phyloP scores from a whole-genome alignment of 2,113 vertebrate species.

The Pseudorhombus dupliciocellatus region DNA sequence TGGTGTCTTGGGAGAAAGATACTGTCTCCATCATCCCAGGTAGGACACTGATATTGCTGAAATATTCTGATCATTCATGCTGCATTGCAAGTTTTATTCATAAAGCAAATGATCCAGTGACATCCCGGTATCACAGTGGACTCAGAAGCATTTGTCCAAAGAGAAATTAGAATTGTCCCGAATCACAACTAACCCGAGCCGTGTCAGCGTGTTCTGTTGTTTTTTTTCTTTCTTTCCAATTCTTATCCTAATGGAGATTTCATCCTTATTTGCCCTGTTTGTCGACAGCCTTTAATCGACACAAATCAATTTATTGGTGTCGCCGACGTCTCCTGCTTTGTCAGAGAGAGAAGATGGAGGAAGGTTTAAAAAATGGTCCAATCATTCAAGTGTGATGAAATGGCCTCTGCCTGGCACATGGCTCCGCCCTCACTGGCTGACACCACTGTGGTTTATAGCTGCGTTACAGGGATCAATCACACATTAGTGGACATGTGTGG shows the following conservation, averaged over 20 bases:
- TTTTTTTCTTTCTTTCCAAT: conserved; percentile 7
- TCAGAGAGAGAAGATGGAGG: conserved; percentile 37
- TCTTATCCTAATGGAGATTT: conserved; percentile 13
- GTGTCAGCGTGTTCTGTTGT: neutral
- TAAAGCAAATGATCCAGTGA: conserved; percentile 45
- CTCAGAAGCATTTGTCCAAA: conserved; percentile 8
- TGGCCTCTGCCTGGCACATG: conserved; percentile 59
- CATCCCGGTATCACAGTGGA: conserved; percentile 26
- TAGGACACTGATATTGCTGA: conserved; percentile 75
- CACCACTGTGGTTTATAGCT: conserved; percentile 57
- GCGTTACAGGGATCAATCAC: conserved; percentile 64
- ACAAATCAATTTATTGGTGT: conserved; percentile 58
- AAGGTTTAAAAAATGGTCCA: conserved; percentile 48
- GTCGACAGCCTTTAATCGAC: conserved; percentile 39
- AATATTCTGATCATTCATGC: conserved; percentile 4
- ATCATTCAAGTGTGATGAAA: conserved; percentile 70
- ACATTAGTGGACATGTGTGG: conserved; percentile 31
- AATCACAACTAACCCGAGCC: neutral
- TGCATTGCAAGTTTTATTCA: conserved; percentile 16
- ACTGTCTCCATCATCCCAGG: conserved; percentile 96
- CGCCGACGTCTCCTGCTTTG: conserved; percentile 47
- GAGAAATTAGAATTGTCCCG: conserved; percentile 25
- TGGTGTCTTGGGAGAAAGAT: conserved; percentile 99
- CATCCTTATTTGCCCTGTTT: conserved; percentile 23
- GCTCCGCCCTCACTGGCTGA: conserved; percentile 55